phyloP scores from a whole-genome alignment of 2,797 vertebrate genomes.

The Micropoecilia bifurca region DNA sequence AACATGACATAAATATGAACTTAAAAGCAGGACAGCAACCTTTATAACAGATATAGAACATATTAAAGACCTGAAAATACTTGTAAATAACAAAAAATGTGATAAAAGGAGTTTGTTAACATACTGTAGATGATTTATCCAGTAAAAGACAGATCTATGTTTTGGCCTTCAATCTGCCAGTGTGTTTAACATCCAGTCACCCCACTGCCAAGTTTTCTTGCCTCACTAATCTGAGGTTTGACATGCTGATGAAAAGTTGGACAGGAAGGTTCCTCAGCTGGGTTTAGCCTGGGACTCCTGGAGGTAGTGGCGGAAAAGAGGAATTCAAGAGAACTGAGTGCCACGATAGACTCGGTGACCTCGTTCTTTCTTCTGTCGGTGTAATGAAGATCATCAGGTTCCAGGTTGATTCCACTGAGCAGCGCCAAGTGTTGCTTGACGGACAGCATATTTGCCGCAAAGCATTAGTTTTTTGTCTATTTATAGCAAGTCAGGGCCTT shows the following conservation, averaged over 20 bases:
- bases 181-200: conserved; percentile 1
- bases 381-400: conserved; percentile 51
- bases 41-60: not conserved
- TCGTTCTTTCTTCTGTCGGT: conserved; percentile 55
- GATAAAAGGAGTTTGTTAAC: not conserved
- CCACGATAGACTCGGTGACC: conserved; percentile 54
- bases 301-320: conserved; percentile 32
- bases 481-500: not conserved
- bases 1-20: not conserved
- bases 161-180: conserved; percentile 2
- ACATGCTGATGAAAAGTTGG: conserved; percentile 11
- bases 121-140: conserved; percentile 9
- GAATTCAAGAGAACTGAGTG: conserved; percentile 47
- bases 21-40: no score
- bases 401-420: conserved; percentile 59
- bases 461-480: conserved; percentile 5
- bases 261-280: conserved; percentile 13
- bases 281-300: conserved; percentile 25
- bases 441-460: conserved; percentile 31
- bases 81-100: not conserved
- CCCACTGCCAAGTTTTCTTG: not conserved
- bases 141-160: conserved; percentile 21
- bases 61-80: not conserved
- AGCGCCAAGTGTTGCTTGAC: conserved; percentile 51
- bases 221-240: conserved; percentile 12